Percentiles rank a stretch among this genome's conserved stretches.
phyloP scores from a whole-genome alignment of 1,140 invertebrate species.

The Hypothenemus hampei region DNA sequence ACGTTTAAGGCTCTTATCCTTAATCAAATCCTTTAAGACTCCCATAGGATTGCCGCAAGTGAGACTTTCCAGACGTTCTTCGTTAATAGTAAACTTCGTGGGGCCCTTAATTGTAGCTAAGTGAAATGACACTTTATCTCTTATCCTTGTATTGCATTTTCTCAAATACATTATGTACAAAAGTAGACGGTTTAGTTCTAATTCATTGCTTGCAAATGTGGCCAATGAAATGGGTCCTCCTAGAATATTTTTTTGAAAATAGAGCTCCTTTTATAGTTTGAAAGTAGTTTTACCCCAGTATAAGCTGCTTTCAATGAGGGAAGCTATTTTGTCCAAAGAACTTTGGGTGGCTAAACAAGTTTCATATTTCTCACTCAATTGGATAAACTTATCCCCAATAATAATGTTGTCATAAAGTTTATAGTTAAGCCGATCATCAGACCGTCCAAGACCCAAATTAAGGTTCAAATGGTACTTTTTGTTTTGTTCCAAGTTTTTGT shows the following conservation, averaged over 20 bases:
- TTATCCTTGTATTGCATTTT: constrained; percentile 67
- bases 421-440: constrained; percentile 64
- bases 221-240: constrained; percentile 78
- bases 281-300: constrained; percentile 70
- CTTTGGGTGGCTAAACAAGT: constrained; percentile 80
- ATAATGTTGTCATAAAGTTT: constrained; percentile 69
- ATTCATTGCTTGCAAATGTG: constrained; percentile 72
- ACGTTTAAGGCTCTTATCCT: constrained; percentile 39
- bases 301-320: constrained; percentile 68
- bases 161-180: constrained; percentile 70
- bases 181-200: constrained; percentile 62
- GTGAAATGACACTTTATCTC: constrained; percentile 66
- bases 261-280: too few species aligned
- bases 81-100: constrained; percentile 29
- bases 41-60: constrained; percentile 63
- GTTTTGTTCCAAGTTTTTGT: constrained; percentile 8
- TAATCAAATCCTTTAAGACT: constrained; percentile 52
- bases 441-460: constrained; percentile 62
- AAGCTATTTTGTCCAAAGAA: constrained; percentile 73
- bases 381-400: constrained; percentile 57
- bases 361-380: constrained; percentile 52
- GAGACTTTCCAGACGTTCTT: constrained; percentile 44
- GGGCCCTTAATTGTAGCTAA: constrained; percentile 49
- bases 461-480: constrained; percentile 50
- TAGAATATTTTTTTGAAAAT: too few species aligned